Percentiles rank a stretch among this genome's conserved stretches.
Evolutionary conservation across 2,797 vertebrate species (phyloP).

Genomic region (Galagoides demidoff): DNA sequence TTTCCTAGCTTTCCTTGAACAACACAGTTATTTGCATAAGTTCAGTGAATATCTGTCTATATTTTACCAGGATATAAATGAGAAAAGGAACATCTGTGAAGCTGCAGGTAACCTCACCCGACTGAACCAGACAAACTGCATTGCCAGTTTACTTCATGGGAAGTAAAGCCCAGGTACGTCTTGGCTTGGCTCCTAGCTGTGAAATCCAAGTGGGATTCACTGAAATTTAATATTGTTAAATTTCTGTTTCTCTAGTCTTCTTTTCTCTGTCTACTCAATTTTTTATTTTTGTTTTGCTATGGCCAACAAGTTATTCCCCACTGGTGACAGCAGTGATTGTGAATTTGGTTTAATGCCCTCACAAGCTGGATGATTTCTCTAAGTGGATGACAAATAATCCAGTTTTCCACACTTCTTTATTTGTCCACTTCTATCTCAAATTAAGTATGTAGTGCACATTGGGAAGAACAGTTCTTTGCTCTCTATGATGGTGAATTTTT

Average conservation of each 20-base stretch:
- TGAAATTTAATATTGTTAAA: not conserved
- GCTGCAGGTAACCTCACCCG: not conserved
- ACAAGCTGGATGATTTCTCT: not conserved
- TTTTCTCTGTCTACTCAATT: not conserved
- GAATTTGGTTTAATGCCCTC: not conserved
- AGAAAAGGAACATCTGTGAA: not conserved
- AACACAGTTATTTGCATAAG: not conserved
- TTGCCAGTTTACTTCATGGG: no score
- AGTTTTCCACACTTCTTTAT: not conserved
- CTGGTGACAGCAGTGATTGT: not conserved
- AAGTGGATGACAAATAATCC: not conserved
- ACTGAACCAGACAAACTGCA: not conserved
- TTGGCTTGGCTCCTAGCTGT: not conserved
- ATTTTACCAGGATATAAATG: not conserved
- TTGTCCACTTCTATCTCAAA: not conserved
- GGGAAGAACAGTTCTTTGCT: not conserved
- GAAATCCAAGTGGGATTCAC: not conserved
- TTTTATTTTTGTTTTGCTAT: not conserved
- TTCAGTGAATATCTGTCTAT: not conserved
- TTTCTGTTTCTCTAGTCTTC: not conserved
- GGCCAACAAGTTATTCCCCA: not conserved
- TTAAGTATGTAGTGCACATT: not conserved
- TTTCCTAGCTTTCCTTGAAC: not conserved
- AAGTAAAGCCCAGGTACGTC: not conserved
- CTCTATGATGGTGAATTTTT: not conserved